Conservation (phyloP, 1,140 invertebrate species). For the Pantala flavescens region DNA sequence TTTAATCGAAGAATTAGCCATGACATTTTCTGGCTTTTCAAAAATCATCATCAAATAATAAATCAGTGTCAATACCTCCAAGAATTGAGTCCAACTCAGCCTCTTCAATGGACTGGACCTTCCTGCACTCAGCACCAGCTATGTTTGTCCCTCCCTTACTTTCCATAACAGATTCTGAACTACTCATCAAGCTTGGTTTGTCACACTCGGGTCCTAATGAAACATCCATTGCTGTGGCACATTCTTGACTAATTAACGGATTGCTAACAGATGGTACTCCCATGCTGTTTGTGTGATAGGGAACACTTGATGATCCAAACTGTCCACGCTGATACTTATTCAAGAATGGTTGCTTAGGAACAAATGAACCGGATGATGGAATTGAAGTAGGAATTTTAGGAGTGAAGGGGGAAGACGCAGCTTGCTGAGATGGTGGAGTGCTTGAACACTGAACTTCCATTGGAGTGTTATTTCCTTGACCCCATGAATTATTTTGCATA, state of each 20-base stretch:
- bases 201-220: not conserved
- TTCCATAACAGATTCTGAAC: not conserved
- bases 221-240: not conserved
- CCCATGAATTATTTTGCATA: not conserved
- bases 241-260: not conserved
- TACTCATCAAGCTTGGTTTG: not conserved
- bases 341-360: conserved; percentile 1
- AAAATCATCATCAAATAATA: conserved; percentile 1
- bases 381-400: not conserved
- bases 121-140: not conserved
- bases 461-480: not conserved
- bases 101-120: not conserved
- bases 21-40: not conserved
- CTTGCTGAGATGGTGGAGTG: not conserved
- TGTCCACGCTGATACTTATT: not conserved
- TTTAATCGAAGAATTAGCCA: too few species aligned
- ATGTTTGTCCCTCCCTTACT: not conserved
- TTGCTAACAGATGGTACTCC: not conserved
- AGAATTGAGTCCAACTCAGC: not conserved
- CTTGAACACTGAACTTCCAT: not conserved
- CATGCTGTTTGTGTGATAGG: not conserved
- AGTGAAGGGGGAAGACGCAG: not conserved
- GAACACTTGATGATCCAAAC: not conserved
- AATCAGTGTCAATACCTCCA: conserved; percentile 4
- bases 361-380: not conserved